phyloP scores from a whole-genome alignment of 2,113 vertebrate genomes.

The Cinclus mexicanus region DNA sequence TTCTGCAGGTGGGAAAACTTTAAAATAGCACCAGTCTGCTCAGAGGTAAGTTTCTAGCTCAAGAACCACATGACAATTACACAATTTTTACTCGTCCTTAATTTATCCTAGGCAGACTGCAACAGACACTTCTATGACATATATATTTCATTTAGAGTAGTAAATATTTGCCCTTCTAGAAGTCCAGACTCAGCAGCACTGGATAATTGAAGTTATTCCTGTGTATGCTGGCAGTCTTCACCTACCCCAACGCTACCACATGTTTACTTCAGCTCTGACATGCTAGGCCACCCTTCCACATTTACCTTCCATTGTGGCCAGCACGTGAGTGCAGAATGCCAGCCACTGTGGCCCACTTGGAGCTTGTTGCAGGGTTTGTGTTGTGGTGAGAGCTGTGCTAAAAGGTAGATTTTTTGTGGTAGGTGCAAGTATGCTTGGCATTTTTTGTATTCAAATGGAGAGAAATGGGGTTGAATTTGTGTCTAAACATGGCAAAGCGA shows the following conservation, averaged over 20 bases:
- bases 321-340: not conserved
- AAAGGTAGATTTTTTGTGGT: not conserved
- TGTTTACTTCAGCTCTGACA: conserved; percentile 18
- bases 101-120: not conserved
- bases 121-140: not conserved
- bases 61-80: not conserved
- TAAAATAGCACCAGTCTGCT: not conserved
- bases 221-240: not conserved
- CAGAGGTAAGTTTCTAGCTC: not conserved
- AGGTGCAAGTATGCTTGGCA: not conserved
- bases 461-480: not conserved
- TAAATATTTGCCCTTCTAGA: conserved; percentile 29
- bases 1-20: not conserved
- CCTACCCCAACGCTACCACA: not conserved
- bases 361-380: not conserved
- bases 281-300: not conserved
- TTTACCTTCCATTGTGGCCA: not conserved
- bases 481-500: not conserved
- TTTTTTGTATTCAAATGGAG: not conserved
- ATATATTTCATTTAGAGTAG: not conserved
- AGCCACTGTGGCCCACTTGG: not conserved
- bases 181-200: not conserved
- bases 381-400: not conserved
- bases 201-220: not conserved
- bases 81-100: not conserved